These are phyloP conservation scores for Saturnia japonica DNA, from an alignment of 2,888 invertebrate species.

Conservation along the genomic window DNA sequence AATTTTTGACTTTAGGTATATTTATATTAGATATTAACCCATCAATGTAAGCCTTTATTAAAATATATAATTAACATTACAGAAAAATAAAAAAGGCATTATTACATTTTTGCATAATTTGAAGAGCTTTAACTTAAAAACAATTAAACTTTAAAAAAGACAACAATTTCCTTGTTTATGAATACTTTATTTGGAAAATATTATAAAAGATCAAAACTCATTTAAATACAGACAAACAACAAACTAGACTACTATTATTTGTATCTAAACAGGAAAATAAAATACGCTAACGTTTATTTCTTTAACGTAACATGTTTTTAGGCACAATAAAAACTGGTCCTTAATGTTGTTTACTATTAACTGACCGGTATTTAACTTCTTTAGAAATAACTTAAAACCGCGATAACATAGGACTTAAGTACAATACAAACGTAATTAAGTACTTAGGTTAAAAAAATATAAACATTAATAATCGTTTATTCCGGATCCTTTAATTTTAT, in stretches of 20 bases:
- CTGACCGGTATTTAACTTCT: background rate
- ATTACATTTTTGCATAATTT: too few relatives aligned
- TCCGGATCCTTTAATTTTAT: background rate
- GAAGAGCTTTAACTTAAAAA: too few relatives aligned
- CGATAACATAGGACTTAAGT: background rate
- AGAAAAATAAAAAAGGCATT: too few relatives aligned
- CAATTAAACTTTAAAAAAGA: too few relatives aligned
- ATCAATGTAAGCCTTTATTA: too few relatives aligned
- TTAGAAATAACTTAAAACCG: background rate
- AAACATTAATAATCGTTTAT: too few relatives aligned
- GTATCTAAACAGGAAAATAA: conserved; percentile 9
- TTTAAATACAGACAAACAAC: too few relatives aligned
- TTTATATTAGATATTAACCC: too few relatives aligned
- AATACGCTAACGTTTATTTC: background rate
- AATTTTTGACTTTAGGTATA: too few relatives aligned
- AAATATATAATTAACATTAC: too few relatives aligned
- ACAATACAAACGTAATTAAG: background rate
- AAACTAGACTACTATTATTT: background rate
- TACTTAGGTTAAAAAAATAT: background rate
- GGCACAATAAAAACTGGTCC: background rate
- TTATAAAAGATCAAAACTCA: too few relatives aligned
- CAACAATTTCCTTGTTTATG: too few relatives aligned
- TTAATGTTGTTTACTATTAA: background rate
- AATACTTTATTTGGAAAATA: background rate
- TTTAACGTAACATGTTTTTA: background rate